Conservation (phyloP, 2,797 vertebrate species). For the Mormyrus proboscirostris region DNA sequence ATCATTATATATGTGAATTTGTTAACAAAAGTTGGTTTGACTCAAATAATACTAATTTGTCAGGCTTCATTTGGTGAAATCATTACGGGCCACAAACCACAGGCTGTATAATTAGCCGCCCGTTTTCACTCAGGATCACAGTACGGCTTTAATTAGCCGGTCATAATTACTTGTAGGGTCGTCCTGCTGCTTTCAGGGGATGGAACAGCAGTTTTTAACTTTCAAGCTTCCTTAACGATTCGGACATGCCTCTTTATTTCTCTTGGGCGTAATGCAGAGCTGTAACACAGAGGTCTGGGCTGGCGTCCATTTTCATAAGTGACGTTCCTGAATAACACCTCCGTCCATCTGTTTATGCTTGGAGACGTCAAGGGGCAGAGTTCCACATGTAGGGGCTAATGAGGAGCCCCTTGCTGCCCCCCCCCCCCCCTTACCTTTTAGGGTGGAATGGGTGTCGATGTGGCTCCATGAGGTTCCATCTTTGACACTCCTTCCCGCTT, state of each 20-base stretch:
- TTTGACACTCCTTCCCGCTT: slow-evolving; percentile 88
- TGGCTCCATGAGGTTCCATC: slow-evolving; percentile 90
- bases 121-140: not conserved
- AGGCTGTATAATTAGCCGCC: not conserved
- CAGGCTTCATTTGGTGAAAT: not conserved
- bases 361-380: not conserved
- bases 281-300: not conserved
- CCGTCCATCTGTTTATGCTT: slow-evolving; percentile 2
- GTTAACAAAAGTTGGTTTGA: not conserved
- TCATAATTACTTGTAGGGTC: not conserved
- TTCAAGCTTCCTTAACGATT: not conserved
- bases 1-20: not conserved
- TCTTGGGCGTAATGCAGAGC: not conserved
- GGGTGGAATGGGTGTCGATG: slow-evolving; percentile 87
- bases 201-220: not conserved
- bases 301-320: not conserved
- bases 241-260: not conserved
- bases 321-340: not conserved
- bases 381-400: not conserved
- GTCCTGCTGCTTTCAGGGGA: not conserved
- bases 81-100: not conserved
- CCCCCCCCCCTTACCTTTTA: slow-evolving; percentile 68
- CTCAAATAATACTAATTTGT: slow-evolving; percentile 2
- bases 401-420: not conserved
- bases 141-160: not conserved